Evolutionary conservation across 2,888 invertebrate genomes (phyloP).

Genomic region (Mechanitis mazaeus): DNA sequence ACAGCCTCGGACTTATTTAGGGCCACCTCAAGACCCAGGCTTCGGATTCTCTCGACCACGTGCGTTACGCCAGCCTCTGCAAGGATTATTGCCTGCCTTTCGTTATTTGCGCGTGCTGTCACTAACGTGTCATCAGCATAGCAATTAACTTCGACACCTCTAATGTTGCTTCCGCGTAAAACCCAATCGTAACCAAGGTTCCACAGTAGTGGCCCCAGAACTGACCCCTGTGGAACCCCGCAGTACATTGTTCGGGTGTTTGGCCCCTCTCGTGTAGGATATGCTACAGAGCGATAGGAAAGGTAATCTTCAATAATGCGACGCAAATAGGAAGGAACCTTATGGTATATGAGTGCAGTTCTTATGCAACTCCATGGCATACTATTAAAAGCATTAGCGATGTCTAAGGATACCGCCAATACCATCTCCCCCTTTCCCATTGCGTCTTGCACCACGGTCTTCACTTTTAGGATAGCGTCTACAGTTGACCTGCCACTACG

Average conservation of each 20-base stretch:
- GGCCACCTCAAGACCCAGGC: no score
- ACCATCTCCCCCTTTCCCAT: slow-evolving; percentile 19
- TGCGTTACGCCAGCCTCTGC: not conserved
- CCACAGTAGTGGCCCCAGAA: no score
- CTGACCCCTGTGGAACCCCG: no score
- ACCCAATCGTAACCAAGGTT: no score
- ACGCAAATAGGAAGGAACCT: slow-evolving; percentile 26
- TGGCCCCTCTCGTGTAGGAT: no score
- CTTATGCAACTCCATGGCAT: slow-evolving; percentile 30
- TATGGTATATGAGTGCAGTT: slow-evolving; percentile 27
- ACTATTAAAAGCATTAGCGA: slow-evolving; percentile 33
- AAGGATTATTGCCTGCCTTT: not conserved
- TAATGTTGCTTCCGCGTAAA: no score
- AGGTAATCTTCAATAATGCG: no score
- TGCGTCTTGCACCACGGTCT: slow-evolving; percentile 12
- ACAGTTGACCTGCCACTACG: slow-evolving; percentile 21
- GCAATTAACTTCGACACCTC: not conserved
- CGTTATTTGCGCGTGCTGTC: not conserved
- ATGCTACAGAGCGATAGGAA: no score
- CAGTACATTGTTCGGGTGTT: no score
- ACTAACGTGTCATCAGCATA: slow-evolving; percentile 1
- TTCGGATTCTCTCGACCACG: not conserved
- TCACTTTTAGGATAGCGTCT: slow-evolving; percentile 16
- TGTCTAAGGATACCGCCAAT: slow-evolving; percentile 30
- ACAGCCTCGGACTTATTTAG: no score